Evolutionary conservation across 2,888 invertebrate species (phyloP).

Genomic region (Pheosia tremula): DNA sequence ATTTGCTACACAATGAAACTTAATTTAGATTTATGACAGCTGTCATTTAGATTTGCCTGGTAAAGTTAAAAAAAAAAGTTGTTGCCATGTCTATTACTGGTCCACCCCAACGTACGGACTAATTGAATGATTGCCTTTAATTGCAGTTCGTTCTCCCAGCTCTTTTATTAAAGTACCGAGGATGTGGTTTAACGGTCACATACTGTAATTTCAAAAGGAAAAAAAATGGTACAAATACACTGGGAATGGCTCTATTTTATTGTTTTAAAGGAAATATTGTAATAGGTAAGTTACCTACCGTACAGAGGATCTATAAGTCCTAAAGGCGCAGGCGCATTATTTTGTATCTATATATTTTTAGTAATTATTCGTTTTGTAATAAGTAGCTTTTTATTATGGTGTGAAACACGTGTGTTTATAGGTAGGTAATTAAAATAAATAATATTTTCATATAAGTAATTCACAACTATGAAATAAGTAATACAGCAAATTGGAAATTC

Average conservation of each 20-base stretch:
- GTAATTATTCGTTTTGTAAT: no score
- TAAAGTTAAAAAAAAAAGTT: slow-evolving; percentile 13
- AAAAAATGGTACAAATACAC: slow-evolving; percentile 18
- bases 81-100: slow-evolving; percentile 43
- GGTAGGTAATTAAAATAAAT: no score
- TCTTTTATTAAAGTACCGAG: slow-evolving; percentile 56
- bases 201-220: slow-evolving; percentile 29
- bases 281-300: slow-evolving; percentile 28
- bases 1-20: slow-evolving; percentile 16
- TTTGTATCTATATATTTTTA: no score
- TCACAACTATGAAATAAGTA: no score
- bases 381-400: no score
- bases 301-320: no score
- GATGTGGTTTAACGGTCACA: slow-evolving; percentile 64
- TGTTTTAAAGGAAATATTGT: slow-evolving; percentile 11
- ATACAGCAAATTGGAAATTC: no score
- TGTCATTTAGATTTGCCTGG: slow-evolving; percentile 17
- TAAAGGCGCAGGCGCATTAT: no score
- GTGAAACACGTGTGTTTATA: no score
- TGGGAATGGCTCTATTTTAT: slow-evolving; percentile 7
- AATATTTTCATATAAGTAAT: no score
- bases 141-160: slow-evolving; percentile 45
- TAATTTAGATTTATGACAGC: slow-evolving; percentile 16
- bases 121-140: slow-evolving; percentile 74
- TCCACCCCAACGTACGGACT: slow-evolving; percentile 46